Evolutionary conservation across 2,888 invertebrate species (phyloP), one percentile per base, ranked within the genome.

Genomic region (Entomobrya multifasciata): DNA sequence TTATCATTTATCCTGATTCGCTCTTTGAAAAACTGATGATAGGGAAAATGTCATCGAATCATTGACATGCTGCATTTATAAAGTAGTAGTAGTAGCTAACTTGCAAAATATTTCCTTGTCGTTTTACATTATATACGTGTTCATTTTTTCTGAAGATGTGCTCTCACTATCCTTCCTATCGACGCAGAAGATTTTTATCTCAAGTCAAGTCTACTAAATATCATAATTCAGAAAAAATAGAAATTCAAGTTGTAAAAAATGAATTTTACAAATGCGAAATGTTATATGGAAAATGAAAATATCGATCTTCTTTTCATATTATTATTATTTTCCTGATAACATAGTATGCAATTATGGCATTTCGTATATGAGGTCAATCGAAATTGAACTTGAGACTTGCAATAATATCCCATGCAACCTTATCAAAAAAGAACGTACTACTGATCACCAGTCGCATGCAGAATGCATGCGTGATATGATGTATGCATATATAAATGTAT

Each of bases 311-410:
- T 22, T 55, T 49, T 49, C 49, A 49, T 49, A 36, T 41, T 17
- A 62, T 17, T 76, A 36, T 55, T 74, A 52, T 55, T 8, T 44
- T 30, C 4, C 27, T 36, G 30, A 70, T 44, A n/a, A 70, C 47
- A 44, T 70, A 25, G 13, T 47, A 17, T 70, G 47, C 44, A 70
- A 70, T 70, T 47, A 70, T 70, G 70, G 36, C 47, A 70, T 70
- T 70, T 22, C 13, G 72, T 49, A 13, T 49, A 67, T 20, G 44
- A 57, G 82, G 60, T 74, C 82, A 62, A 20, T 60, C 25, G 30
- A 82, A 82, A 74, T 82, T 74, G 74, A 82, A 82, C 72, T 82
- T 81, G 70, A 72, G 20, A 49, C 47, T 44, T n/a, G 62, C 25
- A 62, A 78, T 22, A 44, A 22, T 52, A 55, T 52, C n/a, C 74